Percentiles rank a stretch among this genome's conserved stretches.
phyloP scores from a whole-genome alignment of 1,140 invertebrate species.

The Battus philenor region DNA sequence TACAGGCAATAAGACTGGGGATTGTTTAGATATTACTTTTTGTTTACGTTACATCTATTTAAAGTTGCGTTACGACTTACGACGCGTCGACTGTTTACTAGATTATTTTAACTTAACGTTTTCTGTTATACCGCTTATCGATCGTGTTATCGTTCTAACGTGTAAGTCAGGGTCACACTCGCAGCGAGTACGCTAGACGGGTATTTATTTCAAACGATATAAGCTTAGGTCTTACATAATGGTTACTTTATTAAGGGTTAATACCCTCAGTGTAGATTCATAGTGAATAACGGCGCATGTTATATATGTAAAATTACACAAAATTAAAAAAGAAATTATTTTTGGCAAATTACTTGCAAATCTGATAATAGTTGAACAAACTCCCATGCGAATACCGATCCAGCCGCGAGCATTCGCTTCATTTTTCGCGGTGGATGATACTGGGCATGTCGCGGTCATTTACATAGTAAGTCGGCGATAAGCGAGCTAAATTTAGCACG shows the following conservation, averaged over 20 bases:
- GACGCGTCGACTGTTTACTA: slow-evolving; percentile 7
- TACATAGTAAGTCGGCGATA: slow-evolving; percentile 70
- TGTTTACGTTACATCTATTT: slow-evolving; percentile 30
- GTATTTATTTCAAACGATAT: slow-evolving; percentile 9
- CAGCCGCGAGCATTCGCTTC: slow-evolving; percentile 35
- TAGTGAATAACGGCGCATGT: no score
- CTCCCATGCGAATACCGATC: slow-evolving; percentile 30
- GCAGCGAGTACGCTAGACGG: slow-evolving; percentile 7
- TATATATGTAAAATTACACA: slow-evolving; percentile 21
- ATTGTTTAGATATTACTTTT: slow-evolving; percentile 28
- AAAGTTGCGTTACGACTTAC: slow-evolving; percentile 20
- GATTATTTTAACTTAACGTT: slow-evolving; percentile 3
- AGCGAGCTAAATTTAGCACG: slow-evolving; percentile 70
- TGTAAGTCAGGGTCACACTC: no score
- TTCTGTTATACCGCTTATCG: no score
- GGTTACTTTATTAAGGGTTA: slow-evolving; percentile 50
- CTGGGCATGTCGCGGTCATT: slow-evolving; percentile 63
- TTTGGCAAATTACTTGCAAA: background rate
- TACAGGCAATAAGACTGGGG: slow-evolving; percentile 25
- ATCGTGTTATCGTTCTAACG: no score
- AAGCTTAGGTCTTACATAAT: slow-evolving; percentile 32
- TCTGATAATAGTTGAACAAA: background rate
- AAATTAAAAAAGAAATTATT: slow-evolving; percentile 28
- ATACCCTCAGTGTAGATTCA: slow-evolving; percentile 38
- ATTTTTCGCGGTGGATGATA: slow-evolving; percentile 61